Evolutionary conservation across 2,888 invertebrate species (phyloP).

Genomic region (Cheilosia impressa): DNA sequence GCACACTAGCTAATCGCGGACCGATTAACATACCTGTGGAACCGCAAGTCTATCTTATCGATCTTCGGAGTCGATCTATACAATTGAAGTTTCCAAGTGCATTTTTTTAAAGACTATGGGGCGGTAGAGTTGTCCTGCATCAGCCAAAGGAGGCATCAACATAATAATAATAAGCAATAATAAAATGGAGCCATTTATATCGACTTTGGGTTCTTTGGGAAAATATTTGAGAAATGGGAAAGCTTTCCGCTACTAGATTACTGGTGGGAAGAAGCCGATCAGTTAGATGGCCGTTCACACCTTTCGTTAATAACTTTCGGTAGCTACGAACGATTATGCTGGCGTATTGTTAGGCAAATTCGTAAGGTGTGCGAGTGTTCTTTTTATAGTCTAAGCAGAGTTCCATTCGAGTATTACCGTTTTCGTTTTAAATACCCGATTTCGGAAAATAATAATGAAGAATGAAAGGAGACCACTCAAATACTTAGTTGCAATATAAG

Average conservation of each 20-base stretch:
- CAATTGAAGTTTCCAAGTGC: constrained; percentile 6
- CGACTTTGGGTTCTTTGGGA: constrained; percentile 17
- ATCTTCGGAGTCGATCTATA: constrained; percentile 3
- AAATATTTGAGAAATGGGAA: constrained; percentile 63
- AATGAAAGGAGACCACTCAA: not conserved
- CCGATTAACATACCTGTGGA: constrained; percentile 63
- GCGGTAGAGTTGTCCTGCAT: not conserved
- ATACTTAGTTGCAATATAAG: too few relatives aligned
- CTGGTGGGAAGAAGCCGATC: constrained; percentile 22
- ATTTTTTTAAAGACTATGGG: not conserved
- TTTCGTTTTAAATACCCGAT: too few relatives aligned
- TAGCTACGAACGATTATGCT: constrained; percentile 49
- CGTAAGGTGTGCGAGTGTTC: constrained; percentile 21
- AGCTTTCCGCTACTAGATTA: constrained; percentile 68
- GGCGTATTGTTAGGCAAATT: constrained; percentile 65
- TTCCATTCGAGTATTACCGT: not conserved
- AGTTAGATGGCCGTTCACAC: constrained; percentile 46
- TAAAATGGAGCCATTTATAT: constrained; percentile 22
- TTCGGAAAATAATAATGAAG: not conserved
- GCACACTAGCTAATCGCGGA: constrained; percentile 68
- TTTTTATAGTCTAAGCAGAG: constrained; percentile 2
- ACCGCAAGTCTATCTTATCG: constrained; percentile 15
- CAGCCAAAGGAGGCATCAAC: constrained; percentile 32
- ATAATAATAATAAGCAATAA: constrained; percentile 29
- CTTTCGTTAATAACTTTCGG: constrained; percentile 47